Evolutionary conservation across 2,888 invertebrate species (phyloP).

Genomic region (Carabus problematicus): DNA sequence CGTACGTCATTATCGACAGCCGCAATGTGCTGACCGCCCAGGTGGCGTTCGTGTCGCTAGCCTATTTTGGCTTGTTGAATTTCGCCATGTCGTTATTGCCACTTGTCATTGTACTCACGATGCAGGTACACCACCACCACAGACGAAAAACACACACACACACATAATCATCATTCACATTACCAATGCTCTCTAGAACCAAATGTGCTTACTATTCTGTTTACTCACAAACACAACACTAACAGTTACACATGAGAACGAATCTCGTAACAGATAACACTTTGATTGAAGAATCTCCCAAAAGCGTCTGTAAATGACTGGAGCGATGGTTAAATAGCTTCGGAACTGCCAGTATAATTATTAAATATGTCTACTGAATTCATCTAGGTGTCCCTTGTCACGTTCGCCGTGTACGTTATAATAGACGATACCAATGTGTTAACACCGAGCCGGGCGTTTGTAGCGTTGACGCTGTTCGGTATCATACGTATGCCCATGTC

Average conservation of each 20-base stretch:
- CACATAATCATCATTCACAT: neutral
- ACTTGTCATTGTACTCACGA: slow-evolving; percentile 73
- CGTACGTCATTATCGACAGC: slow-evolving; percentile 74
- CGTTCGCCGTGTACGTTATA: slow-evolving; percentile 83
- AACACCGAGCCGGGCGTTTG: slow-evolving; percentile 84
- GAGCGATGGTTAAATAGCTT: no score
- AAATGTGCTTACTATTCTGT: no score
- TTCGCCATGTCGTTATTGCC: slow-evolving; percentile 85
- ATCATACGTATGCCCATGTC: slow-evolving; percentile 86
- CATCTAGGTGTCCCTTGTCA: slow-evolving; percentile 80
- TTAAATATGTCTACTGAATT: slow-evolving; percentile 21
- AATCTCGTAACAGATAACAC: no score
- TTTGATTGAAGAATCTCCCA: no score
- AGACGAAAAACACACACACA: neutral
- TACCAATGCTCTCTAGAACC: no score
- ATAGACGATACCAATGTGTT: slow-evolving; percentile 73
- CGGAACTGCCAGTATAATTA: no score
- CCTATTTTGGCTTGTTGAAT: slow-evolving; percentile 86
- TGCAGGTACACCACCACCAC: slow-evolving; percentile 81
- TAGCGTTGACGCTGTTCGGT: slow-evolving; percentile 86
- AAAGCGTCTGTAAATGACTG: no score
- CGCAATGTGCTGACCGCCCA: slow-evolving; percentile 78
- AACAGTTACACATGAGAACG: no score
- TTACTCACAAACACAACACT: no score
- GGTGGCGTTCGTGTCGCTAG: slow-evolving; percentile 85